phyloP scores from a whole-genome alignment of 2,888 invertebrate genomes.

The Argyresthia albistria region DNA sequence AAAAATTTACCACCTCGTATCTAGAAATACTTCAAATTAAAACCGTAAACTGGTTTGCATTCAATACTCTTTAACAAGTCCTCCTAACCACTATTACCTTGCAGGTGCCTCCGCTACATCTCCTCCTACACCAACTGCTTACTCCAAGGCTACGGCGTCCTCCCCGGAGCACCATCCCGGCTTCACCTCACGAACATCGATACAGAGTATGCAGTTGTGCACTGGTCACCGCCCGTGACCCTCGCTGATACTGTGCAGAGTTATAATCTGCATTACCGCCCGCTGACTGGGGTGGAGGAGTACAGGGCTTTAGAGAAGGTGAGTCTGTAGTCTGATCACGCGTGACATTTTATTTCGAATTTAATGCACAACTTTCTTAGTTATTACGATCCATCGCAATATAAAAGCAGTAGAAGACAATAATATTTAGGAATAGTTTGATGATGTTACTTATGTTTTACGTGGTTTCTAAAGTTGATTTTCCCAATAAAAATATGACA shows the following conservation, averaged over 20 bases:
- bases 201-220: conserved; percentile 82
- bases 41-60: too few relatives aligned
- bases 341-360: too few relatives aligned
- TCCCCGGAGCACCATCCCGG: conserved; percentile 80
- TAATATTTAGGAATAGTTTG: too few relatives aligned
- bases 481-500: too few relatives aligned
- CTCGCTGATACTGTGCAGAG: conserved; percentile 80
- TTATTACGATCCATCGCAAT: too few relatives aligned
- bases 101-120: conserved; percentile 84
- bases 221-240: conserved; percentile 82
- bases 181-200: conserved; percentile 82
- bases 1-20: not conserved
- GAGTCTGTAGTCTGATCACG: conserved; percentile 4
- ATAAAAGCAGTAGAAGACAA: too few relatives aligned
- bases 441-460: too few relatives aligned
- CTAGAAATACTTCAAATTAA: too few relatives aligned
- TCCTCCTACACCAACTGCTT: conserved; percentile 85
- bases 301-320: conserved; percentile 70
- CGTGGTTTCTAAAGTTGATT: too few relatives aligned
- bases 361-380: too few relatives aligned
- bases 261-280: conserved; percentile 75
- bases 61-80: too few relatives aligned
- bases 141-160: conserved; percentile 87
- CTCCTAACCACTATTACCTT: too few relatives aligned
- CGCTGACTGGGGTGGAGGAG: conserved; percentile 66